Conservation (phyloP, 2,888 invertebrate genomes). For the Amorpha juglandis region DNA sequence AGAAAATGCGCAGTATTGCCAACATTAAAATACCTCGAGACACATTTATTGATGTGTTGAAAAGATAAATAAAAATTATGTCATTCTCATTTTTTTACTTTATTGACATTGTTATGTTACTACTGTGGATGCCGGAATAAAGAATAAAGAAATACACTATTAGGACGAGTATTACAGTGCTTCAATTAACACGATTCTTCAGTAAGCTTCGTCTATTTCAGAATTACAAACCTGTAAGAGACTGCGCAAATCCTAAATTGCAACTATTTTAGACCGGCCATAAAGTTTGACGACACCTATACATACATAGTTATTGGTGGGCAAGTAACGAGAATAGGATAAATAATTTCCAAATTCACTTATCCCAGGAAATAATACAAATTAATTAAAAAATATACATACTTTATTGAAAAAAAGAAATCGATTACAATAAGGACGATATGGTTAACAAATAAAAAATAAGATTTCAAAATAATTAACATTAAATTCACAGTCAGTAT, state of each 20-base stretch:
- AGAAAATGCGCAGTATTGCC: conserved; percentile 95
- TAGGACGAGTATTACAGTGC: too few relatives aligned
- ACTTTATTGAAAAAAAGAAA: conserved; percentile 30
- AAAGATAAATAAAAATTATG: conserved; percentile 69
- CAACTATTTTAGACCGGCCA: too few relatives aligned
- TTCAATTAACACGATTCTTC: too few relatives aligned
- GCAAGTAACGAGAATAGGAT: too few relatives aligned
- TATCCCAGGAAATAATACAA: conserved; percentile 3
- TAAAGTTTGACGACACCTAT: too few relatives aligned
- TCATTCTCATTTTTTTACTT: not conserved
- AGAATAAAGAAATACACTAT: too few relatives aligned
- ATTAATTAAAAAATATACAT: conserved; percentile 27
- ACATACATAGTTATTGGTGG: too few relatives aligned
- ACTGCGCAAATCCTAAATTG: too few relatives aligned
- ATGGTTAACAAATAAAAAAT: conserved; percentile 33
- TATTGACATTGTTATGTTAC: not conserved
- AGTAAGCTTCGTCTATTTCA: too few relatives aligned
- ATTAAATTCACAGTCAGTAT: conserved; percentile 21
- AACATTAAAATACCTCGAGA: conserved; percentile 96
- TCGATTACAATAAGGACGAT: conserved; percentile 35
- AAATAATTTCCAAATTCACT: too few relatives aligned
- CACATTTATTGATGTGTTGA: conserved; percentile 96
- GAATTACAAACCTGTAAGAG: too few relatives aligned
- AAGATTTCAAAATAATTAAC: conserved; percentile 15
- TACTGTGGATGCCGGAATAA: not conserved